Evolutionary conservation across 1,140 invertebrate species (phyloP).

Genomic region (Lordiphosa stackelbergi): DNA sequence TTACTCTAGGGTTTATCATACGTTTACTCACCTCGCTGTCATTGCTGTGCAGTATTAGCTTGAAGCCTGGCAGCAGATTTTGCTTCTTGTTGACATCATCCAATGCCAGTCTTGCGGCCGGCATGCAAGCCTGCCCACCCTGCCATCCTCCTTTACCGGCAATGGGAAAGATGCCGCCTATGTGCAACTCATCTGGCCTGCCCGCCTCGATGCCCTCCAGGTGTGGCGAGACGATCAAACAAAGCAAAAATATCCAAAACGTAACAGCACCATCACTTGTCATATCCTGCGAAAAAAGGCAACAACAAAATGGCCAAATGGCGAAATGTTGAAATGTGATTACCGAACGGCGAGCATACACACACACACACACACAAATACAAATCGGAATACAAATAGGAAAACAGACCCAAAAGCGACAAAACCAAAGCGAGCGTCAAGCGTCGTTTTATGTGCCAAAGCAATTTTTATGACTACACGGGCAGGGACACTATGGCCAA

Average conservation of each 20-base stretch:
- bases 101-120: slow-evolving; percentile 95
- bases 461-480: slow-evolving; percentile 54
- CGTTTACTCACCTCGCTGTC: slow-evolving; percentile 94
- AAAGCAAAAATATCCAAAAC: slow-evolving; percentile 77
- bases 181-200: slow-evolving; percentile 87
- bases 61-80: slow-evolving; percentile 94
- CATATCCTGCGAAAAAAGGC: slow-evolving; percentile 67
- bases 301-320: slow-evolving; percentile 5
- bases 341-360: slow-evolving; percentile 42
- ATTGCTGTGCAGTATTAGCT: slow-evolving; percentile 94
- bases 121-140: slow-evolving; percentile 95
- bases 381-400: slow-evolving; percentile 48
- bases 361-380: slow-evolving; percentile 28
- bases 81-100: slow-evolving; percentile 95
- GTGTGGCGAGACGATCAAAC: slow-evolving; percentile 69
- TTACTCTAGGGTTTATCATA: slow-evolving; percentile 23
- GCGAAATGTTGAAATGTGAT: slow-evolving; percentile 57
- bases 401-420: slow-evolving; percentile 34
- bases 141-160: slow-evolving; percentile 96
- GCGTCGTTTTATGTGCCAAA: slow-evolving; percentile 62
- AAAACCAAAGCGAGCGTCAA: slow-evolving; percentile 47
- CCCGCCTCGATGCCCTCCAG: slow-evolving; percentile 62
- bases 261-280: slow-evolving; percentile 77
- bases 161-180: slow-evolving; percentile 98
- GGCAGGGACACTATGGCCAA: background rate